A percentile compares a stretch with the other conserved stretches of the same genome.
These are phyloP conservation scores for Eidolon helvum DNA, from an alignment of 2,113 vertebrate genomes.

Conservation along the genomic window DNA sequence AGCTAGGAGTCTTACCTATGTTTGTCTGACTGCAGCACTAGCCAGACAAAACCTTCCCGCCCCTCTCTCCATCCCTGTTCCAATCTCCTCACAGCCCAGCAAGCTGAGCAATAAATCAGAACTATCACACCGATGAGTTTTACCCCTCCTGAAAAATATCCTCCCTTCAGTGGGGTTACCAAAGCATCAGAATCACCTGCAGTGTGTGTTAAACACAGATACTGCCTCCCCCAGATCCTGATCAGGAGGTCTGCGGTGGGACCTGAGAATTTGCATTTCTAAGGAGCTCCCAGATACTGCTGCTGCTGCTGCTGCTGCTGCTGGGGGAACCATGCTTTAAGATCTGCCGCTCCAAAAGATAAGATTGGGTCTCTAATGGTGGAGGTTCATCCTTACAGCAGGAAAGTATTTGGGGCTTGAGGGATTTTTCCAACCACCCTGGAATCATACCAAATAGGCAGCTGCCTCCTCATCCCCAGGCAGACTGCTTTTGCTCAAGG, in stretches of 20 bases:
- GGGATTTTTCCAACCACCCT: constrained; percentile 1
- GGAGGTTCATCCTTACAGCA: not conserved
- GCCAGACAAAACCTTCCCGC: not conserved
- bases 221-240: not conserved
- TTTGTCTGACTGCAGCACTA: not conserved
- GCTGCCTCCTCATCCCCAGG: not conserved
- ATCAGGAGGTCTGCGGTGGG: not conserved
- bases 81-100: not conserved
- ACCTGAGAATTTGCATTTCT: not conserved
- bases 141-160: not conserved
- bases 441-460: not conserved
- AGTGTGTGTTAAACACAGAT: not conserved
- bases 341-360: not conserved
- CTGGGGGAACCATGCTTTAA: not conserved
- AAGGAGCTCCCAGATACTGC: not conserved
- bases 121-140: not conserved
- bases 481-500: not conserved
- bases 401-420: constrained; percentile 3
- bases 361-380: not conserved
- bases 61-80: not conserved
- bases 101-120: not conserved
- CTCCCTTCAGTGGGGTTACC: not conserved
- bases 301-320: too few species aligned
- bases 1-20: not conserved
- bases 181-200: not conserved